Evolutionary conservation across 2,113 vertebrate genomes (phyloP).

Genomic region (Phodopus roborovskii): DNA sequence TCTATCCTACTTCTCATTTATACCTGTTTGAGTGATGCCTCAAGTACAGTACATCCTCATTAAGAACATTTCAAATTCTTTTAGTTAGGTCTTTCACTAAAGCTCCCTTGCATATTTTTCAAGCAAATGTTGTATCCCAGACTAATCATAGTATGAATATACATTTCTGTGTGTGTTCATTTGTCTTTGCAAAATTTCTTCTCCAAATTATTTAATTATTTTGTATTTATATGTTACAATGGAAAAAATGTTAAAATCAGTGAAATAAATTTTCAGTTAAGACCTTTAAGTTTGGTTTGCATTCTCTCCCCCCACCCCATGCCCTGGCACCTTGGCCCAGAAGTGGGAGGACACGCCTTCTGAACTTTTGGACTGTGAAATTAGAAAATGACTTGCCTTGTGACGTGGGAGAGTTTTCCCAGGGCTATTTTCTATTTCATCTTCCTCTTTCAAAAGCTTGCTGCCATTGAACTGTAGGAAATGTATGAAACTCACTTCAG

Average conservation of each 20-base stretch:
- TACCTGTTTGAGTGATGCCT: neutral
- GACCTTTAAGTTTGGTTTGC: constrained; percentile 49
- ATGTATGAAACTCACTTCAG: neutral
- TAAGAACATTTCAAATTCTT: constrained; percentile 65
- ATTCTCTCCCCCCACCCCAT: rapidly evolving
- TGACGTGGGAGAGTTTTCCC: neutral
- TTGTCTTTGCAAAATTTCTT: constrained; percentile 82
- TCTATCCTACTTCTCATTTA: constrained; percentile 58
- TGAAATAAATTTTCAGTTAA: constrained; percentile 82
- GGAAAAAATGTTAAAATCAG: neutral
- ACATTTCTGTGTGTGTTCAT: constrained; percentile 82
- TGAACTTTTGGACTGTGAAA: neutral
- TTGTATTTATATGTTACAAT: constrained; percentile 86
- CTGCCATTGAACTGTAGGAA: neutral
- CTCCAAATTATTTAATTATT: constrained; percentile 85
- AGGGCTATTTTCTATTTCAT: neutral
- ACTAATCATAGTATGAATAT: constrained; percentile 68
- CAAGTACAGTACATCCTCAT: constrained; percentile 61
- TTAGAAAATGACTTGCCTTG: constrained; percentile 9
- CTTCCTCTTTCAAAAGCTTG: constrained; percentile 37
- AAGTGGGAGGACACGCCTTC: neutral
- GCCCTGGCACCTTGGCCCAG: neutral
- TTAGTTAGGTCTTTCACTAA: constrained; percentile 70
- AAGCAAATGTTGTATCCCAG: constrained; percentile 68
- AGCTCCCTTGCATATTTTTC: constrained; percentile 74